phyloP scores from a whole-genome alignment of 2,888 invertebrate genomes.

The Minunthozetes semirufus region DNA sequence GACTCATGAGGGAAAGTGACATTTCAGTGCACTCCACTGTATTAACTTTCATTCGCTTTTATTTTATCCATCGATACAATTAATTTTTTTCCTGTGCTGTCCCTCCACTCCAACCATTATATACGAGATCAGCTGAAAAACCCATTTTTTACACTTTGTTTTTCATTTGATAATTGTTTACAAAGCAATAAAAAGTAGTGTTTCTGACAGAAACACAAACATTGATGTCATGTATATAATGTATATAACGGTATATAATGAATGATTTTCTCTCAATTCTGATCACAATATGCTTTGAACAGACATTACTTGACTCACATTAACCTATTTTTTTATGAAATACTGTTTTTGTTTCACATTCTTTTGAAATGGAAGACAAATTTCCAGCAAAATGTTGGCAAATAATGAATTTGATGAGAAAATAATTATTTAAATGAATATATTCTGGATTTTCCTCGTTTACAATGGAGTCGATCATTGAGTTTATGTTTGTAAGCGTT shows the following conservation, averaged over 20 bases:
- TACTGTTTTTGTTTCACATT: not conserved
- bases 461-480: not conserved
- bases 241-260: too few relatives aligned
- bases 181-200: not conserved
- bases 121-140: not conserved
- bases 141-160: constrained; percentile 3
- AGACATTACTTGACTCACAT: not conserved
- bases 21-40: constrained; percentile 1
- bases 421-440: not conserved
- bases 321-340: constrained; percentile 5
- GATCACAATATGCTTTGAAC: not conserved
- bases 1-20: constrained; percentile 3
- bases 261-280: not conserved
- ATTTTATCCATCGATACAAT: not conserved
- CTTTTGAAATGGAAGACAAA: too few relatives aligned
- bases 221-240: constrained; percentile 4
- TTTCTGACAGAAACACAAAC: not conserved
- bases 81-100: not conserved
- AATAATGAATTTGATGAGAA: too few relatives aligned
- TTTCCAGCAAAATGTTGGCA: too few relatives aligned
- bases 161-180: constrained; percentile 13
- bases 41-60: not conserved
- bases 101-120: not conserved
- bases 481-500: not conserved
- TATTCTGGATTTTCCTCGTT: not conserved